A percentile compares a stretch with the other conserved stretches of the same genome.
phyloP scores from a whole-genome alignment of 2,888 invertebrate genomes.

The Melinaea menophilus region DNA sequence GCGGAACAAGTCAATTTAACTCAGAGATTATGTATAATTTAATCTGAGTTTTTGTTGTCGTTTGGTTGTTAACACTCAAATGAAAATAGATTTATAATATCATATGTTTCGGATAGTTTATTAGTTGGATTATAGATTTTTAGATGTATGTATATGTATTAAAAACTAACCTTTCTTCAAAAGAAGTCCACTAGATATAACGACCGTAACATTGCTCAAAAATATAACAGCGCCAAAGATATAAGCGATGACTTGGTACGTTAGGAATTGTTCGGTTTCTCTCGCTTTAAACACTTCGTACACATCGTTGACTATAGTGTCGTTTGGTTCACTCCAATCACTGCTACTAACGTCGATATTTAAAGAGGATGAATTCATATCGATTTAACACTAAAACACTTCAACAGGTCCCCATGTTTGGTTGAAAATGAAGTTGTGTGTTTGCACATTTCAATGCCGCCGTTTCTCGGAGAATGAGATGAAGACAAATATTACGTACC shows the following conservation, averaged over 20 bases:
- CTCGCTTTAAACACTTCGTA: conserved; percentile 56
- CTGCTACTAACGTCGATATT: conserved; percentile 11
- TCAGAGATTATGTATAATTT: no score
- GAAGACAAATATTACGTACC: conserved; percentile 49
- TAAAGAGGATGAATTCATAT: neutral
- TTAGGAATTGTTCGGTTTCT: conserved; percentile 60
- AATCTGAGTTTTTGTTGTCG: no score
- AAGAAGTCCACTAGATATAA: conserved; percentile 81
- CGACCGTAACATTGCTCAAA: conserved; percentile 78
- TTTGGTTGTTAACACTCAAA: no score
- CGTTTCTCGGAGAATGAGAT: conserved; percentile 51
- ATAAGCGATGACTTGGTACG: conserved; percentile 77
- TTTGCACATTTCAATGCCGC: conserved; percentile 49
- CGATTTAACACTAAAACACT: neutral
- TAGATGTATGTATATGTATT: neutral
- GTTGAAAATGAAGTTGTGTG: conserved; percentile 15
- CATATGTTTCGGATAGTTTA: no score
- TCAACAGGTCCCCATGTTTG: conserved; percentile 11
- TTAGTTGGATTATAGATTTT: neutral
- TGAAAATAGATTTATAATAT: neutral
- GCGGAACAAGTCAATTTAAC: no score
- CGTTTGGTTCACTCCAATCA: conserved; percentile 15
- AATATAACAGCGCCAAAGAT: conserved; percentile 76
- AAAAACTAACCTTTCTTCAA: conserved; percentile 75
- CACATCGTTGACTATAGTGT: conserved; percentile 42